Conservation (phyloP, 2,888 invertebrate species). For the Hirtodrosophila cameraria region DNA sequence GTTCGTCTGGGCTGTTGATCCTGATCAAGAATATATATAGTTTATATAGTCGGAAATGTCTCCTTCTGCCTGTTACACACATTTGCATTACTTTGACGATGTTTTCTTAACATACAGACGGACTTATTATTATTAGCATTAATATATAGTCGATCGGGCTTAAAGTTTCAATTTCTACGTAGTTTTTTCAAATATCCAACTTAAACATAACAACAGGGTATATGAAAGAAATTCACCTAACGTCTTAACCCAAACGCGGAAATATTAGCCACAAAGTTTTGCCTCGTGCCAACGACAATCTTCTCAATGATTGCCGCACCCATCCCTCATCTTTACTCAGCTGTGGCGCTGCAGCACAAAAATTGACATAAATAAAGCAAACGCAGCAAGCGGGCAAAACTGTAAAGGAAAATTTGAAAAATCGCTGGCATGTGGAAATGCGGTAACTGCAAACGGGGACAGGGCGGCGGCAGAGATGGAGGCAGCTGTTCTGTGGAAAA, state of each 20-base stretch:
- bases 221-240: conserved; percentile 35
- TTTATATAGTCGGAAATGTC: too few species aligned
- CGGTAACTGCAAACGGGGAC: not conserved
- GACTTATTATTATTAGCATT: too few species aligned
- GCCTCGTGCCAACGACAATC: conserved; percentile 34
- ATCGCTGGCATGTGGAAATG: conserved; percentile 42
- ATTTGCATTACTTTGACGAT: too few species aligned
- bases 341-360: conserved; percentile 44
- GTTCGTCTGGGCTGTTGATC: too few species aligned
- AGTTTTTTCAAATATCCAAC: too few species aligned
- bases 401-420: conserved; percentile 61
- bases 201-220: too few species aligned
- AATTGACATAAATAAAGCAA: conserved; percentile 71
- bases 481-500: conserved; percentile 49
- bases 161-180: too few species aligned
- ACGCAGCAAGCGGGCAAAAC: conserved; percentile 40
- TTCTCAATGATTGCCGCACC: conserved; percentile 12
- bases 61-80: too few species aligned
- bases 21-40: too few species aligned
- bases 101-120: too few species aligned
- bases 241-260: conserved; percentile 56
- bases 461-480: not conserved
- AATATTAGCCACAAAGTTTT: conserved; percentile 57
- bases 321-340: conserved; percentile 13
- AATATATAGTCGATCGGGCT: too few species aligned